Base-by-base conservation (phyloP, 2,888 invertebrate genomes). In the Leptopilina syphax region DNA sequence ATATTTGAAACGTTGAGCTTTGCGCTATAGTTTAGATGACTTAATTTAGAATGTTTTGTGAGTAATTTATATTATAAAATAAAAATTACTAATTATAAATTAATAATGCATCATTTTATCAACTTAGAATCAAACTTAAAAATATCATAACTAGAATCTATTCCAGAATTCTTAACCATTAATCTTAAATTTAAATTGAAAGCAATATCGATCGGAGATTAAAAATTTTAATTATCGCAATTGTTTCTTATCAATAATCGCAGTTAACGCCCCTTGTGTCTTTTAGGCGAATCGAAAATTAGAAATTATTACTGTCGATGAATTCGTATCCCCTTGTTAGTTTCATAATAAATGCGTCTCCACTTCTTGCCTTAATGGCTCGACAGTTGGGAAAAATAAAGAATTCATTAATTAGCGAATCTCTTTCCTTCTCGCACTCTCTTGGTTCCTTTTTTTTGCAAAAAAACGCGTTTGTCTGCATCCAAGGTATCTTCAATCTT, bases 321-420 rank as follows among this genome's bases (percentile, higher is more conserved):
- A 34, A 34, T 24, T 27, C 27, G 54, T 57, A 50, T 27, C 34
- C 27, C 27, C 70, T 70, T 70, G 70, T 70, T 70, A 70, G 70
- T 70, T 47, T 70, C 24, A 54, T 70, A 54, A 70, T 70, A 70
- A 70, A 70, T 70, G 70, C 54, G 70, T 70, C 70, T 70, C 54
- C 54, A 54, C 70, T 70, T 70, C 70, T 54, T 12, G 24, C 70
- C 70, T 70, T 70, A 70, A 70, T 70, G 70, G 54, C 54, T 54
- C 70, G 13, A 13, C 27, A 70, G 54, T 70, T 54, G 54, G 13
- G 50, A 70, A 70, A 70, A 70, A 70, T 70, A 70, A 70, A 70
- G 54, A 54, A 70, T 12, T 57, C 54, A 70, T 70, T 70, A 54
- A 70, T 70, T 70, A 54, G 54, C 50, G 54, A 27, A 27, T 68